Conservation (phyloP, 2,888 invertebrate species). For the Serripes groenlandicus region DNA sequence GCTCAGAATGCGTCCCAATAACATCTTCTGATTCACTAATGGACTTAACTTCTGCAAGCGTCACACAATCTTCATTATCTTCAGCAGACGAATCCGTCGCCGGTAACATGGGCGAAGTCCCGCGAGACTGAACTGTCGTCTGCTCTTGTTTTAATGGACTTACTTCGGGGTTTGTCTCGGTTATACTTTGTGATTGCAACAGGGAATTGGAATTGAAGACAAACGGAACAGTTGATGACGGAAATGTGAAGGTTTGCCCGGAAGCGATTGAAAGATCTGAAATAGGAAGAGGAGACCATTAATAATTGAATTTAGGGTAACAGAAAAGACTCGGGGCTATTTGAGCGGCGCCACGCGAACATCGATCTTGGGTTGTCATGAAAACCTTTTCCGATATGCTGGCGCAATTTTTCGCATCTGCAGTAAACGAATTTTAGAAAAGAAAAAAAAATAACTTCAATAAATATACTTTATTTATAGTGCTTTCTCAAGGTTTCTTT, state of each 20-base stretch:
- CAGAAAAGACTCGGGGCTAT: too few species aligned
- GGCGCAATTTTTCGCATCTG: too few species aligned
- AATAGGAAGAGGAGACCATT: background rate
- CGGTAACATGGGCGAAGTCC: slow-evolving; percentile 82
- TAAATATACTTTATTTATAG: too few species aligned
- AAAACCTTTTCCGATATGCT: too few species aligned
- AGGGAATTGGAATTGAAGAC: slow-evolving; percentile 69
- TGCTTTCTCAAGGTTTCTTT: too few species aligned
- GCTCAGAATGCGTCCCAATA: slow-evolving; percentile 37
- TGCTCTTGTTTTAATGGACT: slow-evolving; percentile 69
- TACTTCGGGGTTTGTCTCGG: slow-evolving; percentile 55
- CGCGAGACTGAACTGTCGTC: slow-evolving; percentile 78
- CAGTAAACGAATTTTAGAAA: too few species aligned
- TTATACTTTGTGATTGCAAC: slow-evolving; percentile 61
- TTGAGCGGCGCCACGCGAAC: too few species aligned
- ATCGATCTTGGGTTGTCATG: too few species aligned
- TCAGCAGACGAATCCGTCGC: slow-evolving; percentile 68
- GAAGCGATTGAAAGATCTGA: slow-evolving; percentile 25
- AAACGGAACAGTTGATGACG: slow-evolving; percentile 60
- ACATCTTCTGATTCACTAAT: slow-evolving; percentile 43
- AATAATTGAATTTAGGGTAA: too few species aligned
- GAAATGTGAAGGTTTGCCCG: slow-evolving; percentile 10
- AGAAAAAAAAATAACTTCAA: too few species aligned
- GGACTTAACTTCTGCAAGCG: slow-evolving; percentile 56
- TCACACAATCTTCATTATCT: slow-evolving; percentile 53